phyloP scores from a whole-genome alignment of 1,140 invertebrate genomes.

The Hormaphis cornu region DNA sequence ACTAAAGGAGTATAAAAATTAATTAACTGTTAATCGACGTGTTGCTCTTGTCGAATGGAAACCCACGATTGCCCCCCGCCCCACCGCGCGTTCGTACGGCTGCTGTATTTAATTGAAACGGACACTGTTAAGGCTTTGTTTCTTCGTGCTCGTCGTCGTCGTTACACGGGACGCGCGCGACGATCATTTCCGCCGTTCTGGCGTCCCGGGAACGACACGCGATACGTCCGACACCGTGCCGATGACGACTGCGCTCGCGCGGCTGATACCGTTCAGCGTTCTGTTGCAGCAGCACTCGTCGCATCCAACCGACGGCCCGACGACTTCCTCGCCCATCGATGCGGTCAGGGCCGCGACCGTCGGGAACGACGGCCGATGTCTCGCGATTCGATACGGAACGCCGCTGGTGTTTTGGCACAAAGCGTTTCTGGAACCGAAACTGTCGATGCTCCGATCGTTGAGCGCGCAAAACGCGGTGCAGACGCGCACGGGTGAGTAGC shows the following conservation, averaged over 20 bases:
- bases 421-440: background rate
- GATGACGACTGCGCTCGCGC: background rate
- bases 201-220: background rate
- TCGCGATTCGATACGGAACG: background rate
- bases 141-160: background rate
- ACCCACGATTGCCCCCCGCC: background rate
- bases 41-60: background rate
- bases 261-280: background rate
- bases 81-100: slow-evolving; percentile 4
- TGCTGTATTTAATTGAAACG: slow-evolving; percentile 16
- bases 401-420: slow-evolving; percentile 12
- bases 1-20: too few relatives aligned
- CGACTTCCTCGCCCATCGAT: slow-evolving; percentile 6
- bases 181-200: background rate
- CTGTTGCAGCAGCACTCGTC: too few relatives aligned
- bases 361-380: background rate
- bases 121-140: slow-evolving; percentile 9
- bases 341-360: background rate
- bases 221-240: too few relatives aligned
- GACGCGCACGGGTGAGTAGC: background rate
- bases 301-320: too few relatives aligned
- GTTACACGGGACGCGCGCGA: too few relatives aligned
- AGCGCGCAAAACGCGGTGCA: background rate
- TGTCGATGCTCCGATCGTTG: background rate
- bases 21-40: background rate